phyloP scores from a whole-genome alignment of 2,888 invertebrate genomes.

The Ornithoptera alexandrae region DNA sequence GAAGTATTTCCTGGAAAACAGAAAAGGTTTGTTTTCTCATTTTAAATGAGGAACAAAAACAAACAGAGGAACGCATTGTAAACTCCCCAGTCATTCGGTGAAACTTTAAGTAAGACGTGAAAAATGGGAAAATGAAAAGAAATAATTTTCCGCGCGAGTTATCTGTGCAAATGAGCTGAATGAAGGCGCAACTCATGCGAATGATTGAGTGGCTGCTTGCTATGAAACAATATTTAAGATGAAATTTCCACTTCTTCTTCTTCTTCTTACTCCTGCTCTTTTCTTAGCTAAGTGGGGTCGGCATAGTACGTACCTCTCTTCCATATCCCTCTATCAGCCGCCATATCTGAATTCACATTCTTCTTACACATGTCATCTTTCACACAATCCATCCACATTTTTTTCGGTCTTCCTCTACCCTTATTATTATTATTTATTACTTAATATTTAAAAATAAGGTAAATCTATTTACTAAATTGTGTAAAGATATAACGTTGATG shows the following conservation, averaged over 20 bases:
- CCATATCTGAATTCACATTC: too few species aligned
- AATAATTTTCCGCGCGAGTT: conserved; percentile 80
- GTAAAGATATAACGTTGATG: too few species aligned
- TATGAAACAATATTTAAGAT: conserved; percentile 71
- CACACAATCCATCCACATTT: too few species aligned
- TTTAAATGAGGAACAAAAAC: conserved; percentile 49
- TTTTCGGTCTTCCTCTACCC: too few species aligned
- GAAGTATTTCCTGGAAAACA: neutral
- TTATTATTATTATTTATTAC: neutral
- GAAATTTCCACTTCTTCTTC: conserved; percentile 31
- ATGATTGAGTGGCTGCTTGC: conserved; percentile 70
- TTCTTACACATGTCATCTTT: too few species aligned
- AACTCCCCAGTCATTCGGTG: conserved; percentile 55
- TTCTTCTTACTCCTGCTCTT: too few species aligned
- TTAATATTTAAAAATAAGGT: neutral
- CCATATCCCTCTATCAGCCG: too few species aligned
- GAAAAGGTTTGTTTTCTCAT: conserved; percentile 31
- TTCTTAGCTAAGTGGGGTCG: too few species aligned
- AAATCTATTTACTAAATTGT: neutral
- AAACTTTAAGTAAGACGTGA: conserved; percentile 78
- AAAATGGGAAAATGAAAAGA: conserved; percentile 79
- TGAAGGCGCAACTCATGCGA: conserved; percentile 69
- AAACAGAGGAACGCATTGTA: conserved; percentile 53
- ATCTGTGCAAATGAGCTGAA: conserved; percentile 80
- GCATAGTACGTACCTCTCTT: too few species aligned